These are phyloP conservation scores for Actinia equina DNA, from an alignment of 64 coral and sea anemone genomes.

Conservation along the genomic window DNA sequence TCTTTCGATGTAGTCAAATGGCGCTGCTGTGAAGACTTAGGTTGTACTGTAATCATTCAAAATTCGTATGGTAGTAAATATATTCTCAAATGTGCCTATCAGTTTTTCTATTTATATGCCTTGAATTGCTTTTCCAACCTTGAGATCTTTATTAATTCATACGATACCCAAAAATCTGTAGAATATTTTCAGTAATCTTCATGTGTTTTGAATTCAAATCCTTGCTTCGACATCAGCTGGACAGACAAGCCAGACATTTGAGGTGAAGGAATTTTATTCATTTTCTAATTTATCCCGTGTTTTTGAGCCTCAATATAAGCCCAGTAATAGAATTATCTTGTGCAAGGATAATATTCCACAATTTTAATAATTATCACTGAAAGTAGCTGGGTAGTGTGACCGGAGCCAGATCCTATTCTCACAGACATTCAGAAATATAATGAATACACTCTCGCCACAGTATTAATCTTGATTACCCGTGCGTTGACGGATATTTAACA, in stretches of 20 bases:
- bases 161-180: background rate
- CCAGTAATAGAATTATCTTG: background rate
- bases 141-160: conserved; percentile 8
- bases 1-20: background rate
- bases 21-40: background rate
- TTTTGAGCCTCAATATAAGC: background rate
- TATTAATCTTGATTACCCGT: background rate
- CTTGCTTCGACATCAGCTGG: background rate
- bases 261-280: background rate
- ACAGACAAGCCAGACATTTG: background rate
- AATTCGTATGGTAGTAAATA: background rate
- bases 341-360: background rate
- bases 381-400: background rate
- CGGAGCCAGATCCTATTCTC: background rate
- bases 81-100: background rate
- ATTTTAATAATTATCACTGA: background rate
- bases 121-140: background rate
- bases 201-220: background rate
- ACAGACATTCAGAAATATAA: conserved; percentile 7
- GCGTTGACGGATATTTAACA: background rate
- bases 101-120: background rate
- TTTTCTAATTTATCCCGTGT: background rate
- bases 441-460: background rate
- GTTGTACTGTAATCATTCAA: background rate
- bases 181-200: background rate